Evolutionary conservation across 2,797 vertebrate species (phyloP), one percentile per base, ranked within the genome.

Genomic region (Triplophysa yarkandensis): DNA sequence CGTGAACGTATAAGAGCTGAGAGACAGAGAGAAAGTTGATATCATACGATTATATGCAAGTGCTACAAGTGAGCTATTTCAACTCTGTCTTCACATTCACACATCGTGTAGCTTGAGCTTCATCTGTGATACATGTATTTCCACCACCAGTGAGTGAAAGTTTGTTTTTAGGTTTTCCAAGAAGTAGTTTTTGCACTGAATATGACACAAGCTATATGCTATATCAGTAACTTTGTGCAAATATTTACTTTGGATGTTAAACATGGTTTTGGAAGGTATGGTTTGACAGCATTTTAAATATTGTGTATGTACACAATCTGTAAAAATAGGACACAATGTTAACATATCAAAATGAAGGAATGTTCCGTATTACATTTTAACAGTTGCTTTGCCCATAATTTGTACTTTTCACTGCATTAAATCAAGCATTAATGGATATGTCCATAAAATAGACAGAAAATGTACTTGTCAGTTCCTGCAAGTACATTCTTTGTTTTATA

Each of bases 61-160:
- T 70, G 60, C 39, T 74, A 52, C 60, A 60, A 55, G 64, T 63
- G 2, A 28, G 23, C 48, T 10, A 17, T 55, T 63, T 43, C 25
- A 23, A 41, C 14, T 7, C 25, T 34, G 14, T 58, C 41, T 23
- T 52, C 32, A 70, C 65, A 74, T 79, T 75, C 74, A 70, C 77
- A 75, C 77, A 65, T 70, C 16, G 52, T 14, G 11, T 63, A 11
- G 1, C 32, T 39, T 63, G 21, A n/a, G 5, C 21, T 7, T 4
- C 16, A 10, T 2, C 13, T 27, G 6, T 9, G 0, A 54, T 36
- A 28, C 28, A 32, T 57, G 9, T 30, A 25, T 66, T 57, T 57
- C 8, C 11, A 13, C 27, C 55, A 23, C 7, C 28, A 30, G 23
- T 7, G 1, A 13, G 11, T 66, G 21, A 25, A 23, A 9, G 9